A percentile compares a stretch with the other conserved stretches of the same genome.
phyloP scores from a whole-genome alignment of 2,113 vertebrate species.

The Junco hyemalis region DNA sequence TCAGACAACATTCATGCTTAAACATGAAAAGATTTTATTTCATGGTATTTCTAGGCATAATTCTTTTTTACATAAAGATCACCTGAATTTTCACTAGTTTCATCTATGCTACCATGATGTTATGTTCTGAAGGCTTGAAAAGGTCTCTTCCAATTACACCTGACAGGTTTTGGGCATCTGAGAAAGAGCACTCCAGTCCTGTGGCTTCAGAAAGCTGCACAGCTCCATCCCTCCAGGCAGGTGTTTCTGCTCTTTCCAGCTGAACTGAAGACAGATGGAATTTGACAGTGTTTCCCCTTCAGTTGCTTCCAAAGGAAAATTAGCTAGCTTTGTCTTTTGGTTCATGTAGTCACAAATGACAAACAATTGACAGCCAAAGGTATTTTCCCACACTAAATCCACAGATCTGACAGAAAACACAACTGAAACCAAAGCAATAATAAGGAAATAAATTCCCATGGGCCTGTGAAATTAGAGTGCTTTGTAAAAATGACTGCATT shows the following conservation, averaged over 20 bases:
- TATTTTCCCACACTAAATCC: slow-evolving; percentile 12
- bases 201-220: neutral
- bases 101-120: neutral
- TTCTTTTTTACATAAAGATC: neutral
- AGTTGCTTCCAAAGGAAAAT: slow-evolving; percentile 34
- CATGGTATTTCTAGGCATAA: neutral
- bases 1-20: neutral
- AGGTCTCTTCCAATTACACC: slow-evolving; percentile 47
- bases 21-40: neutral
- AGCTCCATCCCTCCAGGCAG: slow-evolving; percentile 47
- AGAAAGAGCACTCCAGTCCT: neutral
- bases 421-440: neutral
- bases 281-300: slow-evolving; percentile 46
- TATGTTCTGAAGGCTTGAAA: slow-evolving; percentile 45
- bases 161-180: slow-evolving; percentile 29
- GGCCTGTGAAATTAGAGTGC: neutral
- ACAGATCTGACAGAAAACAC: neutral
- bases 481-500: neutral
- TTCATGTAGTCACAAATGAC: slow-evolving; percentile 17
- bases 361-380: slow-evolving; percentile 27
- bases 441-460: neutral
- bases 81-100: neutral
- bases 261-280: slow-evolving; percentile 41
- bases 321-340: slow-evolving; percentile 43
- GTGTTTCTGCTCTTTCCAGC: slow-evolving; percentile 42